Evolutionary conservation across 2,113 vertebrate genomes (phyloP).

Genomic region (Herpetotheres cachinnans): DNA sequence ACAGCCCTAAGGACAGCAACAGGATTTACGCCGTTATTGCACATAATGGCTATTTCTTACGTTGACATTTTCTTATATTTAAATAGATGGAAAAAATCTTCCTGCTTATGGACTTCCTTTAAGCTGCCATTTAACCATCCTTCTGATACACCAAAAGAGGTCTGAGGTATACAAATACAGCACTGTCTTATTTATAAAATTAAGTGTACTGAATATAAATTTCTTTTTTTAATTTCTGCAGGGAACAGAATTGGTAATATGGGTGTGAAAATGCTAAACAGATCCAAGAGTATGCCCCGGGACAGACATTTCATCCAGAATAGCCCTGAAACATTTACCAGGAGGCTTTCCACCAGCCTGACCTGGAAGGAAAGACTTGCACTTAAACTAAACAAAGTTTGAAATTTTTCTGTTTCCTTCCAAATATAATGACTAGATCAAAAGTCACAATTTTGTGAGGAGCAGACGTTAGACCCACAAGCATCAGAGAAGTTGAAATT

Average conservation of each 20-base stretch:
- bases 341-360: not conserved
- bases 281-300: not conserved
- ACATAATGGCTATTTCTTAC: not conserved
- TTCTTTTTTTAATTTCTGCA: not conserved
- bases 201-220: not conserved
- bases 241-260: not conserved
- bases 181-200: not conserved
- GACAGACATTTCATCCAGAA: not conserved
- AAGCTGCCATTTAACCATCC: not conserved
- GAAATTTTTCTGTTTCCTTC: not conserved
- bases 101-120: not conserved
- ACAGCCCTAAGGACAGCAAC: not conserved
- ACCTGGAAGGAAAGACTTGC: not conserved
- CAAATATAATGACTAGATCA: not conserved
- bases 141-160: not conserved
- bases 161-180: not conserved
- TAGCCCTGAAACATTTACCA: not conserved
- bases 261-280: not conserved
- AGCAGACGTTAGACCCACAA: not conserved
- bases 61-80: not conserved
- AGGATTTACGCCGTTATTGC: not conserved
- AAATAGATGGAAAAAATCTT: not conserved
- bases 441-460: not conserved
- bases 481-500: not conserved
- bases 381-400: not conserved